phyloP scores from a whole-genome alignment of 2,113 vertebrate species.

The Stegastes partitus region DNA sequence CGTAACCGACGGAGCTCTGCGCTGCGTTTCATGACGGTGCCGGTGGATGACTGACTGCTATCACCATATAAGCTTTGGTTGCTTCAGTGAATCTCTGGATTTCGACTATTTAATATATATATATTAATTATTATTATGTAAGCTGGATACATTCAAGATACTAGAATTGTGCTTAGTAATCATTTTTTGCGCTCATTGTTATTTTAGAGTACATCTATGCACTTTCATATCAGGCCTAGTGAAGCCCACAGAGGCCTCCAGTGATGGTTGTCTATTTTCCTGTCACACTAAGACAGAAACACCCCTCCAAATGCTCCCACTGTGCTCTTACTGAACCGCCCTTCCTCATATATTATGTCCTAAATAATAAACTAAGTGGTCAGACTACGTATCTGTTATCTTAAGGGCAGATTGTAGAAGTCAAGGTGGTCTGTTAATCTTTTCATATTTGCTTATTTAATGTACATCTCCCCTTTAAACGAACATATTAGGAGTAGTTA shows the following conservation, averaged over 20 bases:
- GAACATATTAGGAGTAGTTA: not conserved
- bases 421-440: not conserved
- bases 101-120: not conserved
- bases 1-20: slow-evolving; percentile 23
- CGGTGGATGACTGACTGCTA: not conserved
- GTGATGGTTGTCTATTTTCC: not conserved
- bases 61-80: not conserved
- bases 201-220: not conserved
- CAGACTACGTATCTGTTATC: not conserved
- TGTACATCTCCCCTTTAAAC: not conserved
- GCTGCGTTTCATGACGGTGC: not conserved
- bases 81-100: not conserved
- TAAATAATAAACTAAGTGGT: not conserved
- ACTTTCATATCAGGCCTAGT: not conserved
- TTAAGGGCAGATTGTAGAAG: not conserved
- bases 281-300: not conserved
- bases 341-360: not conserved
- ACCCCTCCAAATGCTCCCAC: not conserved
- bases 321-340: not conserved
- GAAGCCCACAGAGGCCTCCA: not conserved
- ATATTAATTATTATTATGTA: too few species aligned
- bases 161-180: not conserved
- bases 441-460: not conserved
- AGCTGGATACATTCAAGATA: not conserved
- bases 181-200: not conserved